phyloP scores from a whole-genome alignment of 2,888 invertebrate genomes.

The Phragmatobia fuliginosa region DNA sequence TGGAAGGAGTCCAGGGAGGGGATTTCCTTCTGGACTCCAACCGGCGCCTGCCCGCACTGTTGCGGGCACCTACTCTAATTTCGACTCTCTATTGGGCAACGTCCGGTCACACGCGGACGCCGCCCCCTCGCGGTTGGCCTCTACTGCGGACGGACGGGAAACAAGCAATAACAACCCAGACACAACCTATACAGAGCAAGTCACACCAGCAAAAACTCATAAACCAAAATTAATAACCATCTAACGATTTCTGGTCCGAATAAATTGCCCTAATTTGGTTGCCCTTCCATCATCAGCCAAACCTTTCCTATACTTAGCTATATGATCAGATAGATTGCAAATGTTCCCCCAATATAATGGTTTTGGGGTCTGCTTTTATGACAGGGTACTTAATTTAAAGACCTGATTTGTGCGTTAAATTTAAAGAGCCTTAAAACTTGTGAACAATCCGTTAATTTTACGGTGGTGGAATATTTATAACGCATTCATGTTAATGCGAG shows the following conservation, averaged over 20 bases:
- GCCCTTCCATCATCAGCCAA: not conserved
- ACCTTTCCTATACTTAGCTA: not conserved
- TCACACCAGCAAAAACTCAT: not conserved
- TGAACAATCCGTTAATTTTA: not conserved
- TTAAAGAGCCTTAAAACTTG: slow-evolving; percentile 16
- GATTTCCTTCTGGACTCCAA: too few relatives aligned
- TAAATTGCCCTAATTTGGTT: not conserved
- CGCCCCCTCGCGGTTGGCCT: too few relatives aligned
- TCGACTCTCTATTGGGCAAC: too few relatives aligned
- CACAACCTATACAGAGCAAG: not conserved
- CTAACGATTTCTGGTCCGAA: not conserved
- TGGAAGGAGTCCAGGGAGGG: too few relatives aligned
- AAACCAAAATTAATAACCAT: not conserved
- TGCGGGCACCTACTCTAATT: too few relatives aligned
- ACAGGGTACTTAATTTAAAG: slow-evolving; percentile 9
- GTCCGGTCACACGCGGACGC: too few relatives aligned
- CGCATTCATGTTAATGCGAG: not conserved
- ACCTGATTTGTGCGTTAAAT: slow-evolving; percentile 11
- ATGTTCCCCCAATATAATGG: slow-evolving; percentile 7
- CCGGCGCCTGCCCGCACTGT: too few relatives aligned
- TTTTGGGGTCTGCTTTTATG: slow-evolving; percentile 4
- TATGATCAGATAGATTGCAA: not conserved
- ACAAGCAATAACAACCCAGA: too few relatives aligned
- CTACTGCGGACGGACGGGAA: too few relatives aligned
- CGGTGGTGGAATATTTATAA: not conserved